A percentile compares a stretch with the other conserved stretches of the same genome.
Evolutionary conservation across 2,797 vertebrate genomes (phyloP).

Genomic region (Pangasius mekongensis): DNA sequence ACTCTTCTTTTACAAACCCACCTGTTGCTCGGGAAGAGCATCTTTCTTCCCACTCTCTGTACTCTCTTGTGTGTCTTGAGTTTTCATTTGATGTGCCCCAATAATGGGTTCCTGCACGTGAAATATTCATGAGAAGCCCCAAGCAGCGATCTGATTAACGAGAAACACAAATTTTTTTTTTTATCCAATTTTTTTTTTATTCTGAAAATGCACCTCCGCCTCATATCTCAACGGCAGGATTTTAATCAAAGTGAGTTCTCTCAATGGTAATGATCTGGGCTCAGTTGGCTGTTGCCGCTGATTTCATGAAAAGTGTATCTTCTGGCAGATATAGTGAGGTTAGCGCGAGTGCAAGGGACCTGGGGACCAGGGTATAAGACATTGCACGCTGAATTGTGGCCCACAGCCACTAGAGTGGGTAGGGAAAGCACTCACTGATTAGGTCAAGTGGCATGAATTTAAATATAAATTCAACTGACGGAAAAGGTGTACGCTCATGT

Average conservation of each 20-base stretch:
- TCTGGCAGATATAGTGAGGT: slow-evolving; percentile 48
- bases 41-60: slow-evolving; percentile 29
- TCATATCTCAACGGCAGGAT: slow-evolving; percentile 50
- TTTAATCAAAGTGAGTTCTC: slow-evolving; percentile 63
- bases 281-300: slow-evolving; percentile 25
- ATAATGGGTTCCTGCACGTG: slow-evolving; percentile 56
- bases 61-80: slow-evolving; percentile 47
- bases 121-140: slow-evolving; percentile 59
- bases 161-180: slow-evolving; percentile 45
- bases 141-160: slow-evolving; percentile 46
- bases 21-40: slow-evolving; percentile 46
- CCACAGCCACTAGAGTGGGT: slow-evolving; percentile 24
- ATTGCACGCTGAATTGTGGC: slow-evolving; percentile 40
- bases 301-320: slow-evolving; percentile 50
- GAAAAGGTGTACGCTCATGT: background rate
- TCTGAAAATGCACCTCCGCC: slow-evolving; percentile 47
- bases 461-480: slow-evolving; percentile 29
- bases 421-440: slow-evolving; percentile 34
- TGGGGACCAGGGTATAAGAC: slow-evolving; percentile 15
- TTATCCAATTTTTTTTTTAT: slow-evolving; percentile 44
- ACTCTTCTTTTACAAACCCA: slow-evolving; percentile 20
- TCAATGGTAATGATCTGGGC: slow-evolving; percentile 54
- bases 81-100: slow-evolving; percentile 56
- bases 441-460: slow-evolving; percentile 38
- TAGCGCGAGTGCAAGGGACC: slow-evolving; percentile 38